Evolutionary conservation across 2,797 vertebrate genomes (phyloP).

Genomic region (Oryzias dopingdopingensis): DNA sequence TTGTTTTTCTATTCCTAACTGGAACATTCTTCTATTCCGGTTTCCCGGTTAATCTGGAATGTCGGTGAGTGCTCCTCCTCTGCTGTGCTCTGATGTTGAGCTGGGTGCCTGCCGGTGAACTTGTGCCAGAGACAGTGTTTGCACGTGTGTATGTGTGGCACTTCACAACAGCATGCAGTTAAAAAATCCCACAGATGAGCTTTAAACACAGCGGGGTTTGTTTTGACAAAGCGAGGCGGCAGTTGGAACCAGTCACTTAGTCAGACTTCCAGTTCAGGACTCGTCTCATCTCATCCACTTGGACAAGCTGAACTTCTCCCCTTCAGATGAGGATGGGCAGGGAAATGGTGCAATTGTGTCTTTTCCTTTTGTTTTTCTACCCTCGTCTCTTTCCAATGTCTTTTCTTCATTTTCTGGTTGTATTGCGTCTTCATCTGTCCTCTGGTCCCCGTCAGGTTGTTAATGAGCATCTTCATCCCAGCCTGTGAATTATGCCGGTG

Average conservation of each 20-base stretch:
- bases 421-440: conserved; percentile 22
- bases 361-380: conserved; percentile 27
- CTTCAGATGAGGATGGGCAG: conserved; percentile 38
- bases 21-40: too few relatives aligned
- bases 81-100: too few relatives aligned
- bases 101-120: conserved; percentile 40
- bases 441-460: conserved; percentile 56
- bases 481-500: conserved; percentile 39
- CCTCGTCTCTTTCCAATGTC: conserved; percentile 4
- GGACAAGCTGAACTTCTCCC: not conserved
- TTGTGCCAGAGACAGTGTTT: conserved; percentile 2
- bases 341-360: conserved; percentile 53
- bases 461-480: conserved; percentile 31
- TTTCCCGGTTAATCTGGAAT: too few relatives aligned
- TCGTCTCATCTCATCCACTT: conserved; percentile 1
- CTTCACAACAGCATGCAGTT: conserved; percentile 24
- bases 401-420: conserved; percentile 12
- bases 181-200: conserved; percentile 56
- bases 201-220: conserved; percentile 18
- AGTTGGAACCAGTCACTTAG: conserved; percentile 25
- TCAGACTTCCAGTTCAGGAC: conserved; percentile 29
- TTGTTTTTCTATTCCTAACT: too few relatives aligned
- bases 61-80: too few relatives aligned
- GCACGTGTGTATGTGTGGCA: not conserved
- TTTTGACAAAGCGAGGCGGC: conserved; percentile 46